phyloP scores from a whole-genome alignment of 2,797 vertebrate genomes.

The Xenops minutus region DNA sequence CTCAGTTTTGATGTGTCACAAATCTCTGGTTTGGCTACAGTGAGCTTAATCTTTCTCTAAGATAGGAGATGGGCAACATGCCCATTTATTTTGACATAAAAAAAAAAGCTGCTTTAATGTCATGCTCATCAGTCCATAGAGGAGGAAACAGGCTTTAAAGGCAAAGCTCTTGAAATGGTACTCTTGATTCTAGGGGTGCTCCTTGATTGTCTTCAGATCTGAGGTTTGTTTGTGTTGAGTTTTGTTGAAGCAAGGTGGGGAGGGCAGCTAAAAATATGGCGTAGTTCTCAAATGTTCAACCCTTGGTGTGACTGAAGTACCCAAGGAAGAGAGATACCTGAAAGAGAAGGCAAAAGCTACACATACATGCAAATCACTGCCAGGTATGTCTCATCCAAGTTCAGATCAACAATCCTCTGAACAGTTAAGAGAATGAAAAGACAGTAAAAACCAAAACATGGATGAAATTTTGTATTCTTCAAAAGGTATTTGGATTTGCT shows the following conservation, averaged over 20 bases:
- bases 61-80: background rate
- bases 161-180: background rate
- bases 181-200: background rate
- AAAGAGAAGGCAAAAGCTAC: background rate
- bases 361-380: background rate
- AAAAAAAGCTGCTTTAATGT: background rate
- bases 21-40: background rate
- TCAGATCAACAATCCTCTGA: background rate
- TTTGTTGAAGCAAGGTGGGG: background rate
- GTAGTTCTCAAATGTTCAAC: background rate
- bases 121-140: background rate
- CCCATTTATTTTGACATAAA: background rate
- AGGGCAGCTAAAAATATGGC: background rate
- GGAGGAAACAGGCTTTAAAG: background rate
- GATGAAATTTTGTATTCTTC: background rate
- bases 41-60: background rate
- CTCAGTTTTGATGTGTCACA: background rate
- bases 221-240: background rate
- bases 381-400: background rate
- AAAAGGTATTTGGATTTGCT: background rate
- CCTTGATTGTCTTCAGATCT: background rate
- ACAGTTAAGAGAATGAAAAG: background rate
- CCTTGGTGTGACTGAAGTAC: background rate
- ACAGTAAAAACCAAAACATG: background rate
- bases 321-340: background rate